Base-by-base conservation (phyloP, 2,797 vertebrate genomes). In the Gila robusta region DNA sequence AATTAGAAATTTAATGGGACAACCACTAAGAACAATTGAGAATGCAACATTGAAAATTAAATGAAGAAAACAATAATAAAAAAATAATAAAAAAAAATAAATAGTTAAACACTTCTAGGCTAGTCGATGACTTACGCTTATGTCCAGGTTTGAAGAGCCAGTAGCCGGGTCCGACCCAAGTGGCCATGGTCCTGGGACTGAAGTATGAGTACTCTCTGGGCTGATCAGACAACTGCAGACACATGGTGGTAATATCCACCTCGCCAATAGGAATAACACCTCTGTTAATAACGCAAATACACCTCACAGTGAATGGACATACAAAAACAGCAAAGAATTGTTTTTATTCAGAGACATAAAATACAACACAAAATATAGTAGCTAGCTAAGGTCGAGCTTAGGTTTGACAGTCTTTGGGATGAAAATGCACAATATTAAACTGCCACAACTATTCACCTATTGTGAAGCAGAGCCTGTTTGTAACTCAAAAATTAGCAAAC, bases 131-230 rank as follows among this genome's bases (percentile, higher is more conserved):
- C 96, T 74, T 93, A 99, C 98, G 62, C 85, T 96, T 97, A 88
- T 94, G 96, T 6, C 90, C 96, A 1, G 97, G 97, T 89, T 95
- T 97, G 93, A 99, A 99, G 76, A 96, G 96, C 98, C 98, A 99
- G 94, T 99, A 98, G 12, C 97, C 96, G 0, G 98, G 98, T 54
- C 98, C 98, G 0, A 97, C 98, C 98, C 98, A 99, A 37, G 97
- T 95, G 0, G 97, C 96, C 95, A 99, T 97, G 2, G 95, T 97
- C 23, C 94, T 95, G 35, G 98, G 98, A 91, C 98, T 99, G 93
- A 99, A 99, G 94, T 99, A 99, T 5, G 98, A 99, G 78, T 99
- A 99, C 83, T 99, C 98, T 76, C 98, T 95, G 44, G 98, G 97
- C 56, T 97, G 94, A 89, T 95, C 94, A 9, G 98, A 99, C 67